phyloP scores from a whole-genome alignment of 2,113 vertebrate species.

The Menidia beryllina region DNA sequence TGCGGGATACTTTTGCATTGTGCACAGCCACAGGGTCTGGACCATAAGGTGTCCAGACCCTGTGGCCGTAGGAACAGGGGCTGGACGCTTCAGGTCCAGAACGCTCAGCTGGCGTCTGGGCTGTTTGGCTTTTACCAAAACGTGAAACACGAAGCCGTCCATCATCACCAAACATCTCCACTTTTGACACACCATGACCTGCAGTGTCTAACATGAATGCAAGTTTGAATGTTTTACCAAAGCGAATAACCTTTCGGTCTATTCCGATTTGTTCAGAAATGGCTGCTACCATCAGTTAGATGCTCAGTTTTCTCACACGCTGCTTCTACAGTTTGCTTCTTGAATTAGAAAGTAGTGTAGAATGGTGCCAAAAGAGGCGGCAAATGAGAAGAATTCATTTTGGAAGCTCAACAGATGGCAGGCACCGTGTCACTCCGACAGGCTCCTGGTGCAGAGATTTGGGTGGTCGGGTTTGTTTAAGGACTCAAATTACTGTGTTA shows the following conservation, averaged over 20 bases:
- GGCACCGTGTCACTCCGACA: not conserved
- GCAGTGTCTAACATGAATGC: not conserved
- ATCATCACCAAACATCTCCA: not conserved
- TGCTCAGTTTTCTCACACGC: no score
- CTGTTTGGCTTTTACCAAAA: not conserved
- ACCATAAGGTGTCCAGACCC: no score
- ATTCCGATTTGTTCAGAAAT: not conserved
- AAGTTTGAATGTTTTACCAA: not conserved
- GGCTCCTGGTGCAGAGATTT: not conserved
- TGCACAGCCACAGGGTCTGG: no score
- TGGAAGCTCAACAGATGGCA: not conserved
- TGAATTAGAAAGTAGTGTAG: no score
- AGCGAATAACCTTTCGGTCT: not conserved
- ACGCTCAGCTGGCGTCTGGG: no score
- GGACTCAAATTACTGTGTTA: not conserved
- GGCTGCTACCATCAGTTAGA: no score
- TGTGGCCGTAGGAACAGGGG: no score
- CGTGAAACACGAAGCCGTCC: not conserved
- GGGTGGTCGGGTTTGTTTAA: not conserved
- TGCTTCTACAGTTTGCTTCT: no score
- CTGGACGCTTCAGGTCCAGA: no score
- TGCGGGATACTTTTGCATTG: no score
- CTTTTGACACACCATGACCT: not conserved
- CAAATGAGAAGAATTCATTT: not conserved
- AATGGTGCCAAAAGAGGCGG: no score